phyloP scores from a whole-genome alignment of 2,113 vertebrate species.

The Hyperoodon ampullatus region DNA sequence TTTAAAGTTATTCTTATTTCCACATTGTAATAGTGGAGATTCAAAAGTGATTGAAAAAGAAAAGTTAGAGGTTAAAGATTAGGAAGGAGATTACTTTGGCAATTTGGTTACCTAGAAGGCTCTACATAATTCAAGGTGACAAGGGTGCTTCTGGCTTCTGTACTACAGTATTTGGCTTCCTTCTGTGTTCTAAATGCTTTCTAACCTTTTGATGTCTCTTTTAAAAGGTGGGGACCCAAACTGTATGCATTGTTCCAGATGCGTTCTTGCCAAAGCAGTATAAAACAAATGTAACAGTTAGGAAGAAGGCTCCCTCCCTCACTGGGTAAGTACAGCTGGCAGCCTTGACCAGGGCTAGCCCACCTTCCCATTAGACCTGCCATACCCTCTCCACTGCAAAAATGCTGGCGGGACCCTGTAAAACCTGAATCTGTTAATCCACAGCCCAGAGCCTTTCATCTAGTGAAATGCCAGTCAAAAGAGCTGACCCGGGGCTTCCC shows the following conservation, averaged over 20 bases:
- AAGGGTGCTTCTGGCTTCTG: neutral
- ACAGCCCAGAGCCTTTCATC: too few relatives aligned
- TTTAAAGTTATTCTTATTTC: neutral
- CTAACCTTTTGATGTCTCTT: constrained; percentile 71
- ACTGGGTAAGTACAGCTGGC: constrained; percentile 48
- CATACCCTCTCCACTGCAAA: too few relatives aligned
- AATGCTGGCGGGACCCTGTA: neutral
- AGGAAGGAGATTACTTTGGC: neutral
- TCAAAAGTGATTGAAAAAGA: neutral
- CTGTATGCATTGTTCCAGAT: constrained; percentile 79
- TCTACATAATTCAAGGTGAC: rapidly evolving
- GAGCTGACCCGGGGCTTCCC: neutral
- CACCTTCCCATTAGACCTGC: neutral
- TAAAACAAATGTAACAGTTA: constrained; percentile 74
- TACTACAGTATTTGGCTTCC: neutral
- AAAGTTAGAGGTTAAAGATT: neutral
- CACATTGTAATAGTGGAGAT: neutral
- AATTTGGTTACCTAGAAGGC: neutral
- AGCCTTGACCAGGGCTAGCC: neutral
- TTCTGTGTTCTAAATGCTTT: neutral
- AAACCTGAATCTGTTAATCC: neutral
- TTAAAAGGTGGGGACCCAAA: constrained; percentile 81
- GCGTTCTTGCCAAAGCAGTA: constrained; percentile 77
- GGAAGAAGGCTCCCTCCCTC: neutral
- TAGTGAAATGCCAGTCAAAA: neutral